Evolutionary conservation across 1,140 invertebrate genomes (phyloP).

Genomic region (Battus philenor): DNA sequence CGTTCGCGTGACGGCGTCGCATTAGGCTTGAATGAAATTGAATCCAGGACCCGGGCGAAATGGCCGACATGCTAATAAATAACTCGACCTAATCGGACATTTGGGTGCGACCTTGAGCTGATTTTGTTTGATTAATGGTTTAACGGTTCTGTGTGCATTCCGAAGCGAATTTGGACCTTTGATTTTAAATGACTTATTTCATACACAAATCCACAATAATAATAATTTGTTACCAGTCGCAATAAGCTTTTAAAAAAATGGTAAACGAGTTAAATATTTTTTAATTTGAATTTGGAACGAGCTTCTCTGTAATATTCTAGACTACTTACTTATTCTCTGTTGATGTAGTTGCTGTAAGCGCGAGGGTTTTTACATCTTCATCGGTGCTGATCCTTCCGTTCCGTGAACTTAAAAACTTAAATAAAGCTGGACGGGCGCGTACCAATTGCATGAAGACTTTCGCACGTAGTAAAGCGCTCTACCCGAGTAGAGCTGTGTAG

Average conservation of each 20-base stretch:
- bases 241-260: background rate
- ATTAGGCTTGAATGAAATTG: conserved; percentile 55
- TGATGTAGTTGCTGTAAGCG: no score
- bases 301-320: no score
- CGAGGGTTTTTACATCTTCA: no score
- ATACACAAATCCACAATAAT: background rate
- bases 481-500: no score
- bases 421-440: no score
- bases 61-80: conserved; percentile 41
- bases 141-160: no score
- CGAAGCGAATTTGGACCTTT: no score
- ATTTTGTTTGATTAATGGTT: background rate
- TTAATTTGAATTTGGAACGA: background rate
- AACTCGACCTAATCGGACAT: conserved; percentile 29
- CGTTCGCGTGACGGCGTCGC: conserved; percentile 42
- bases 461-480: no score
- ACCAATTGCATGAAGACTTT: no score
- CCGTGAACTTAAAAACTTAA: no score
- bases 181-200: background rate
- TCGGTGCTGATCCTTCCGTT: no score
- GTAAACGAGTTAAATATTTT: background rate
- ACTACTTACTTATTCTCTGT: no score
- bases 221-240: background rate
- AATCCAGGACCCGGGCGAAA: conserved; percentile 32
- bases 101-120: conserved; percentile 5